These are phyloP conservation scores for Erebia aethiops DNA, from an alignment of 2,888 invertebrate species.

Conservation along the genomic window DNA sequence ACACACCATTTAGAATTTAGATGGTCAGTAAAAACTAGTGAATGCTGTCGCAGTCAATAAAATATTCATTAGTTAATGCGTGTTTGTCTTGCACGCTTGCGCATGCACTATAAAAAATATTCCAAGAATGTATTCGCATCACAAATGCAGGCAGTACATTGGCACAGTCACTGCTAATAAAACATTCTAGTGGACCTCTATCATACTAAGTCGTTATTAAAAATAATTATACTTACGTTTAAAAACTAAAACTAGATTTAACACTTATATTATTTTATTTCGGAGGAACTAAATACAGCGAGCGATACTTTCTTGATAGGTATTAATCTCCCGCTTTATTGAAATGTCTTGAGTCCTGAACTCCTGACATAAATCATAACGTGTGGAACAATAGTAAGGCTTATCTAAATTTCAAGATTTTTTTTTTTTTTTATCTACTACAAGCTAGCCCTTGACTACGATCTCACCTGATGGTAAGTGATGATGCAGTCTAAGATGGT, in stretches of 20 bases:
- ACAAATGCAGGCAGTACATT: conserved; percentile 19
- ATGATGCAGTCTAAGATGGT: too few species aligned
- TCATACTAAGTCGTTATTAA: background rate
- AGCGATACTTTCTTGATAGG: too few species aligned
- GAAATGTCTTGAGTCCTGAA: too few species aligned
- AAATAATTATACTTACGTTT: background rate
- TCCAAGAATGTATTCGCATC: conserved; percentile 37
- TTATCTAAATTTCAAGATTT: too few species aligned
- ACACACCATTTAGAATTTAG: conserved; percentile 5
- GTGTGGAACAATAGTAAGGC: too few species aligned
- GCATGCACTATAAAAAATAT: conserved; percentile 36
- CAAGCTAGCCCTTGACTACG: too few species aligned
- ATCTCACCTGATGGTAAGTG: too few species aligned
- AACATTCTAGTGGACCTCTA: conserved; percentile 11
- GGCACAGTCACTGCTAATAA: conserved; percentile 25
- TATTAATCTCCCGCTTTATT: too few species aligned
- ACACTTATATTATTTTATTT: too few species aligned
- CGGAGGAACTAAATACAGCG: too few species aligned
- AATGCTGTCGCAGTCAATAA: conserved; percentile 28
- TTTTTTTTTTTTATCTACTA: too few species aligned
- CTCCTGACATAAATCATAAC: too few species aligned
- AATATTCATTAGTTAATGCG: conserved; percentile 38
- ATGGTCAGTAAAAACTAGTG: conserved; percentile 21
- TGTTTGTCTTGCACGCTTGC: conserved; percentile 39
- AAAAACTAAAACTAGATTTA: background rate